Base-by-base conservation (phyloP, 2,888 invertebrate species). In the Phaonia tiefii region DNA sequence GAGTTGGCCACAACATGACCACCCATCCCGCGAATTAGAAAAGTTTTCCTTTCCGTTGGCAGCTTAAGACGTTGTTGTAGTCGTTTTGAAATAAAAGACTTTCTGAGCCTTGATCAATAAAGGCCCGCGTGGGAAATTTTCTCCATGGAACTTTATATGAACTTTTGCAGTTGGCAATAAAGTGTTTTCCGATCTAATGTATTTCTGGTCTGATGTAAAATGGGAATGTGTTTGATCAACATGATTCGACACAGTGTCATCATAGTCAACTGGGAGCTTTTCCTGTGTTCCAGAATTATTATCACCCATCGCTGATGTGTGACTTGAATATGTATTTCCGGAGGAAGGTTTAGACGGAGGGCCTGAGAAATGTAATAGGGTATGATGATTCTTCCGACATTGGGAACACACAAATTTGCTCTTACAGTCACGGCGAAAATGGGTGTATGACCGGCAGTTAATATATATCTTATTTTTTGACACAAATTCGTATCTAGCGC, bases 91-190 rank as follows among this genome's bases (percentile, higher is more conserved):
- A 72, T 60, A 49, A 71, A 60, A 13, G 60, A 60, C 15, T 39
- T 72, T 72, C 60, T 0, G 72, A 51, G 0, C 72, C 49, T 15
- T 73, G 72, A 20, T 71, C 58, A 0, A 71, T 17, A 31, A 71
- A 46, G 5, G 46, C 71, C 4, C 25, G 22, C 20, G 25, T 25
- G 1, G 5, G 13, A 54, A 25, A 10, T 2, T 54, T 15, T 54
- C 26, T 7, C 54, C 54, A 3, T 11, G 4, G 5, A 25, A 2
- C 22, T 20, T 31, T 15, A 17, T 25, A 66, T 15, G 31, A 20
- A 42, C 42, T 42, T 37, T 39, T 42, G 11, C 26, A 15, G 65
- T 73, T 8, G 54, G 56, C 20, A 74, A 39, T 31, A 74, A 3
- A 5, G 65, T 42, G n/a, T 42, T 8, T 42, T 42, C 42, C n/a